Base-by-base conservation (phyloP, 92 coral and sea anemone genomes). In the Micromussa lordhowensis region DNA sequence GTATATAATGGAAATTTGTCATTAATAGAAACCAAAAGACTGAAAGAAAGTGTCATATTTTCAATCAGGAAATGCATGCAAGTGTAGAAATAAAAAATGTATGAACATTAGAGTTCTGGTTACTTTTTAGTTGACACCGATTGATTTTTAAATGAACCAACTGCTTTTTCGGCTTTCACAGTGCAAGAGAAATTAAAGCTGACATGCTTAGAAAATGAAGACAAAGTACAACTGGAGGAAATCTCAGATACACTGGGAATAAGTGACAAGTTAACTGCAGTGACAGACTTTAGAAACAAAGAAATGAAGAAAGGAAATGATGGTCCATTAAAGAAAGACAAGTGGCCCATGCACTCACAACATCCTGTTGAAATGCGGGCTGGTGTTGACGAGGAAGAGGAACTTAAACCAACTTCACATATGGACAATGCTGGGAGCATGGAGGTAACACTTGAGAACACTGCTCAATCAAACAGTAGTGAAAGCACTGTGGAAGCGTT, bases 101-200 rank as follows among this genome's bases (percentile, higher is more conserved):
- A n/a, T n/a, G n/a, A n/a, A n/a, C n/a, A n/a, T 44, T 44, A 44
- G 10, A 44, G 51, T 44, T 8, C 51, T 44, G 51, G 13, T 44
- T 44, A 9, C 51, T 44, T 44, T 44, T 44, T 44, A 30, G 38
- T 34, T 71, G 48, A 32, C 15, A 26, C 19, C 5, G 38, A 28
- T 70, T 70, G 9, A 31, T 30, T 4, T 29, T 28, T 10, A 32
- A 31, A 32, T 32, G 2, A 15, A 35, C 18, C 2, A 71, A 15
- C 1, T 16, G 24, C 0, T 48, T 77, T 26, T 13, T 77, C 29
- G n/a, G n/a, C 35, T 26, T 80, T 34, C 12, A 24, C 72, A 80
- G 83, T 80, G 71, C 49, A 80, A 80, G 36, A 59, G 17, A 35
- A 80, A 59, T 32, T 80, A 24, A 31, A 32, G 32, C 38, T 32